A percentile compares a stretch with the other conserved stretches of the same genome.
Evolutionary conservation across 2,113 vertebrate species (phyloP).

Genomic region (Oceanites oceanicus): DNA sequence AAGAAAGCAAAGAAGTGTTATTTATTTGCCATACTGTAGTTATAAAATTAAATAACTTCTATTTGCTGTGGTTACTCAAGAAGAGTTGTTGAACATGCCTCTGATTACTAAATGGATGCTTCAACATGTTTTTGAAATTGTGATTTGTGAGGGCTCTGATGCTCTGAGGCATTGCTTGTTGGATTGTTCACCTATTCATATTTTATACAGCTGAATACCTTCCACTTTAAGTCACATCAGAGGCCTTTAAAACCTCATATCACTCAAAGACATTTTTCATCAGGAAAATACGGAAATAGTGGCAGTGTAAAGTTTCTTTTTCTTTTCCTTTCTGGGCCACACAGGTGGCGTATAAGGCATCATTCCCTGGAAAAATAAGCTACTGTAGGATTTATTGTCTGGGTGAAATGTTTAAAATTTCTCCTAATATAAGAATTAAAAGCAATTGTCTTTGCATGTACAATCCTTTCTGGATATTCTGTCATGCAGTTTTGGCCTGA

Average conservation of each 20-base stretch:
- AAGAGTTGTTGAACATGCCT: constrained; percentile 56
- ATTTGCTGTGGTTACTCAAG: constrained; percentile 60
- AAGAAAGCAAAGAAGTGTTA: constrained; percentile 60
- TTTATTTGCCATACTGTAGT: constrained; percentile 69
- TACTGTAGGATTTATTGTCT: not conserved
- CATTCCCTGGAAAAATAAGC: not conserved
- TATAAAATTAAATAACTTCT: constrained; percentile 73
- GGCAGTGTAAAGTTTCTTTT: constrained; percentile 1
- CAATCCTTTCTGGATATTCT: not conserved
- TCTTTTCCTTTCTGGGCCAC: not conserved
- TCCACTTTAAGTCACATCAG: constrained; percentile 58
- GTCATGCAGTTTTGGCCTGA: not conserved
- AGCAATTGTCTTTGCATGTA: not conserved
- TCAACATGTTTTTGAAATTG: constrained; percentile 58
- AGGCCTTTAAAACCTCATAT: constrained; percentile 57
- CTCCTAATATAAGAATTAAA: not conserved
- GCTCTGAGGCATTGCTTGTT: constrained; percentile 49
- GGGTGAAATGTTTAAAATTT: not conserved
- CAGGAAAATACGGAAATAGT: not conserved
- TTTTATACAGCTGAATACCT: constrained; percentile 64
- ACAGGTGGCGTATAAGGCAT: not conserved
- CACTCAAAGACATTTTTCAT: constrained; percentile 31
- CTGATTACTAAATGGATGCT: constrained; percentile 67
- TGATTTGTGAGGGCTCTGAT: constrained; percentile 67
- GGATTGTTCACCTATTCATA: constrained; percentile 61